Conservation (phyloP, 2,113 vertebrate species). For the Geococcyx californianus region DNA sequence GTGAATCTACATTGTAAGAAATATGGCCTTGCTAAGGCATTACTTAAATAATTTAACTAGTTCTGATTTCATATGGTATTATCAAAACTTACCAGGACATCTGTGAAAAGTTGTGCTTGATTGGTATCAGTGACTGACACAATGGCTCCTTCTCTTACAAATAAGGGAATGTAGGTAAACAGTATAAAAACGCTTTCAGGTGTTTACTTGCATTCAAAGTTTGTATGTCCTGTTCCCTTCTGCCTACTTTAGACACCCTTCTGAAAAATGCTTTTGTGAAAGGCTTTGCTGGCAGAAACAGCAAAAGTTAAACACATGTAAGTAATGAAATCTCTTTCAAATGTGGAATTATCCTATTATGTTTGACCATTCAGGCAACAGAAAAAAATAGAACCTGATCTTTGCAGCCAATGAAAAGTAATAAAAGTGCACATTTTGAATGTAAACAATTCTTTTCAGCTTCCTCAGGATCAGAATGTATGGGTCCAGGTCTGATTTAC, state of each 20-base stretch:
- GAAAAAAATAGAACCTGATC: not conserved
- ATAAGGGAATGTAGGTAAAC: not conserved
- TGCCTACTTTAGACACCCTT: not conserved
- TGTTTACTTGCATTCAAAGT: not conserved
- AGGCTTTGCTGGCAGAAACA: not conserved
- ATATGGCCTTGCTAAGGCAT: not conserved
- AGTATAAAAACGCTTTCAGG: not conserved
- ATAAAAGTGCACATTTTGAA: not conserved
- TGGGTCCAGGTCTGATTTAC: not conserved
- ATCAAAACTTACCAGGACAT: not conserved
- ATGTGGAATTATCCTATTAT: not conserved
- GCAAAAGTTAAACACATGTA: not conserved
- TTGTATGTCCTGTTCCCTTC: not conserved
- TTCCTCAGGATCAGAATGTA: not conserved
- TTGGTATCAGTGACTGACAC: not conserved
- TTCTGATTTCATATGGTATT: not conserved
- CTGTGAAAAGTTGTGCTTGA: not conserved
- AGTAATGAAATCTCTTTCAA: not conserved
- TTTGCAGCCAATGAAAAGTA: not conserved
- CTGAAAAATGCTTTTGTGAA: not conserved
- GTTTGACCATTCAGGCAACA: not conserved
- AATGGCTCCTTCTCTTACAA: not conserved
- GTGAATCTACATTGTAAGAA: not conserved
- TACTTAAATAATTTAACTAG: not conserved
- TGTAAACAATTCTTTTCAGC: not conserved